Conservation (phyloP, 2,113 vertebrate species). For the Galemys pyrenaicus region DNA sequence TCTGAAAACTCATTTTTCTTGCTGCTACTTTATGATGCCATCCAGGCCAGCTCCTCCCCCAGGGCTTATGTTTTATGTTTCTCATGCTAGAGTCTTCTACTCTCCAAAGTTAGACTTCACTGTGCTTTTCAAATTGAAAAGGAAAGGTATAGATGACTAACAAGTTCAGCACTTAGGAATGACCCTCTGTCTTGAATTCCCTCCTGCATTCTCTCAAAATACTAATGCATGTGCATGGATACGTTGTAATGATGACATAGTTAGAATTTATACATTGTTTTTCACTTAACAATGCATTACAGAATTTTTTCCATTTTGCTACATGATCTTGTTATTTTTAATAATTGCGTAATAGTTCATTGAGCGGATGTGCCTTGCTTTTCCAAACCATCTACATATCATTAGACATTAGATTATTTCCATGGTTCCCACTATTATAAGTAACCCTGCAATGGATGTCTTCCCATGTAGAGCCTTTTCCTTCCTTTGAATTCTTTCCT, state of each 20-base stretch:
- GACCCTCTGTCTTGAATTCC: too few relatives aligned
- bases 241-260: background rate
- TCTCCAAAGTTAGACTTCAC: background rate
- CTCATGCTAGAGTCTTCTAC: background rate
- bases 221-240: background rate
- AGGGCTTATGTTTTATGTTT: background rate
- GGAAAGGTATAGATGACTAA: background rate
- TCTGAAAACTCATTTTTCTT: background rate
- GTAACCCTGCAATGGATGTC: background rate
- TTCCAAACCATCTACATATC: background rate
- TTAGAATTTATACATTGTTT: slow-evolving; percentile 2
- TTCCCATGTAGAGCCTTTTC: slow-evolving; percentile 31
- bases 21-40: background rate
- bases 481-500: slow-evolving; percentile 57
- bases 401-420: slow-evolving; percentile 20
- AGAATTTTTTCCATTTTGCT: slow-evolving; percentile 16
- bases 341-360: slow-evolving; percentile 41
- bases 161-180: background rate
- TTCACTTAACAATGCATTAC: background rate
- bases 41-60: background rate
- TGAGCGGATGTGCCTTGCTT: slow-evolving; percentile 3
- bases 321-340: slow-evolving; percentile 40
- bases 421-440: slow-evolving; percentile 22
- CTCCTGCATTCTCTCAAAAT: background rate
- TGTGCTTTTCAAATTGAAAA: background rate